phyloP scores from a whole-genome alignment of 1,140 invertebrate genomes.

The Philopotamus ludificatus region DNA sequence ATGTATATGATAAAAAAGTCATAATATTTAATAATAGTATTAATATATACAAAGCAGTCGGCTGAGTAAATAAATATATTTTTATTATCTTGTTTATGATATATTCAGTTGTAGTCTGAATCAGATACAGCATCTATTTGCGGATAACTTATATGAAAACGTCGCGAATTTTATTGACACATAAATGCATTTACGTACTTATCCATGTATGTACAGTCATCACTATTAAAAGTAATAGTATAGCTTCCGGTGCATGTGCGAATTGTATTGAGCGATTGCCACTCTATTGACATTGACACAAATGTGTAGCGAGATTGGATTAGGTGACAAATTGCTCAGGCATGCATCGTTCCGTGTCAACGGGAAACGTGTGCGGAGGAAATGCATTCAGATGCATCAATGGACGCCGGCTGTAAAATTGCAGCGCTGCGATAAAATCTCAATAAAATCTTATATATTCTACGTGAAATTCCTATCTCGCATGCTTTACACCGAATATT shows the following conservation, averaged over 20 bases:
- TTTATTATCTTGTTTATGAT: neutral
- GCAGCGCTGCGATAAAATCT: neutral
- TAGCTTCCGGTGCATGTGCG: too few relatives aligned
- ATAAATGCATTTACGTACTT: neutral
- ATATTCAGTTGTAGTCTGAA: neutral
- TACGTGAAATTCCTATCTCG: neutral
- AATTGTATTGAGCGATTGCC: neutral
- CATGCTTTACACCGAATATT: neutral
- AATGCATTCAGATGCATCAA: neutral
- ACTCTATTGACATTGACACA: neutral
- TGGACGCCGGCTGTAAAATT: neutral
- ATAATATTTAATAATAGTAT: too few relatives aligned
- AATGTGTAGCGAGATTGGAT: neutral
- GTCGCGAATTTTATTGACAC: neutral
- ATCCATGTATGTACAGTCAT: neutral
- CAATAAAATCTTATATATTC: neutral
- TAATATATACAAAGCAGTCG: too few relatives aligned
- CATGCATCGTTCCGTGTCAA: neutral
- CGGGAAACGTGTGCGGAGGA: neutral
- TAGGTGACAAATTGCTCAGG: neutral
- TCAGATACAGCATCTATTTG: neutral
- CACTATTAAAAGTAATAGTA: too few relatives aligned
- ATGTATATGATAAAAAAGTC: too few relatives aligned
- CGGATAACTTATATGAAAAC: neutral
- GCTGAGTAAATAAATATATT: too few relatives aligned